Evolutionary conservation across 2,113 vertebrate species (phyloP).

Genomic region (Sialia sialis): DNA sequence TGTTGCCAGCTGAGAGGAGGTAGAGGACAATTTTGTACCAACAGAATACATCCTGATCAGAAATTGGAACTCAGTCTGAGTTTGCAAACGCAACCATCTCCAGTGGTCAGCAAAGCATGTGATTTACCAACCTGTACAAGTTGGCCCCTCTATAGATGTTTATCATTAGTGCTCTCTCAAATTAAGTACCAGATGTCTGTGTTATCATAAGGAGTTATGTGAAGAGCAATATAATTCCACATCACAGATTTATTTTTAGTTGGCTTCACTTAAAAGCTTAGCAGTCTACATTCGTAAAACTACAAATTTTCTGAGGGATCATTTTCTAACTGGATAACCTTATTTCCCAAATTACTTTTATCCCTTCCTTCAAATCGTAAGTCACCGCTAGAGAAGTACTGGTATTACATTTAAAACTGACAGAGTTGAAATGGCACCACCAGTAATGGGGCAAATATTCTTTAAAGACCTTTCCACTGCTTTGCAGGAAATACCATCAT

Average conservation of each 20-base stretch:
- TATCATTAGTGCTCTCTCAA: neutral
- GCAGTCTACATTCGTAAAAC: slow-evolving; percentile 3
- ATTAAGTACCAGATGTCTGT: neutral
- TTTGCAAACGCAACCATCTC: neutral
- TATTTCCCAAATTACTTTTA: slow-evolving; percentile 15
- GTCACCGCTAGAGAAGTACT: neutral
- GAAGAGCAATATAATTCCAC: neutral
- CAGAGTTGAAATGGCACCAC: neutral
- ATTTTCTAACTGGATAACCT: neutral
- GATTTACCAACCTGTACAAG: neutral
- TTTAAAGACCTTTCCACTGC: neutral
- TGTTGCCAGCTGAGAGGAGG: neutral
- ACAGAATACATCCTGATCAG: neutral
- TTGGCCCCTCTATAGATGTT: neutral
- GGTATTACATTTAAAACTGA: neutral
- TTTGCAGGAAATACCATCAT: neutral
- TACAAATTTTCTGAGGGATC: neutral
- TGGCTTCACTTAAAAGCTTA: slow-evolving; percentile 14
- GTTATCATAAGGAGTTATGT: neutral
- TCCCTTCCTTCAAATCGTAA: neutral
- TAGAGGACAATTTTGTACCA: neutral
- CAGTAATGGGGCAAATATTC: neutral
- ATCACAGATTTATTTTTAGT: neutral
- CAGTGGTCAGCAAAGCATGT: neutral
- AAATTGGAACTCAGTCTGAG: neutral